Evolutionary conservation across 2,797 vertebrate genomes (phyloP), one percentile per base, ranked within the genome.

Genomic region (Hippopotamyrus pictus): DNA sequence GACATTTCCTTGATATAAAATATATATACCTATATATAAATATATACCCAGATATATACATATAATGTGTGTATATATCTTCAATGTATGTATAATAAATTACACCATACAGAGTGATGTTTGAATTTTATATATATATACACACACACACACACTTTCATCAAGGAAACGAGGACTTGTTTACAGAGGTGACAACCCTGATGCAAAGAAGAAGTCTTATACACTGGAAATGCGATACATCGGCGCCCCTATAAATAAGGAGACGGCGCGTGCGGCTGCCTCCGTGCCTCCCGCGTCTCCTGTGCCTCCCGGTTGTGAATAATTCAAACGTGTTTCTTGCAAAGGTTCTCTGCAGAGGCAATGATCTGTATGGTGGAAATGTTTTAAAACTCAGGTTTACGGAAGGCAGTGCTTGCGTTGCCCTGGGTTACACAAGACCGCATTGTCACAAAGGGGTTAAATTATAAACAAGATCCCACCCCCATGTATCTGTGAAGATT

Each of bases 1-100:
- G 93, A 91, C 93, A 94, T 93, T 94, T 95, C 14, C 85, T 11
- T 57, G 51, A 57, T 17, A 54, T 1, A 25, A 29, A 4, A 84
- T 29, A 46, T 48, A 44, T 82, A 82, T 82, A n/a, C 1, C 7
- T 22, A 83, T 44, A 48, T 51, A 48, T 84, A 84, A 12, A 44
- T 84, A 48, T 51, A 84, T 79, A 79, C 7, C 7, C 17, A 44
- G 17, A 44, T 79, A 41, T 79, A 79, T 41, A 79, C 12, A 46
- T 3, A 79, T 3, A 79, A n/a, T 41, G 19, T 79, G n/a, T 79
- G 41, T 46, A 79, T 44, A 7, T 44, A 79, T 44, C 65, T 69
- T 69, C 25, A 69, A 17, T 79, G 73, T 44, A 44, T 44, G 44
- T 44, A 79, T 79, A n/a, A 73, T 33, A 73, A 73, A 37, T 73